These are phyloP conservation scores for Dasypogon diadema DNA, from an alignment of 2,888 invertebrate genomes.

Conservation along the genomic window DNA sequence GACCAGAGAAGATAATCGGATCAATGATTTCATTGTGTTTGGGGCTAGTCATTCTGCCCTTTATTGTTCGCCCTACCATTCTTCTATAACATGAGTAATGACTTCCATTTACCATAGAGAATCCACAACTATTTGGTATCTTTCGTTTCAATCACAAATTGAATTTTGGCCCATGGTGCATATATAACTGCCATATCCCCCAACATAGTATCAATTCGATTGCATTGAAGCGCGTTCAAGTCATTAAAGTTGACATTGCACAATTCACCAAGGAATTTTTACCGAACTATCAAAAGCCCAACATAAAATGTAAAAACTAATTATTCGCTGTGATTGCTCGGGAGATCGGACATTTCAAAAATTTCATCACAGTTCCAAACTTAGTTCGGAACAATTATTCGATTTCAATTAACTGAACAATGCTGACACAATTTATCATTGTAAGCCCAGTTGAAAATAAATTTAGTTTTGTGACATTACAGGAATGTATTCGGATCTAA, in stretches of 20 bases:
- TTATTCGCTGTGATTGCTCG: constrained; percentile 16
- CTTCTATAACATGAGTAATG: no score
- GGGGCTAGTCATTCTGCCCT: no score
- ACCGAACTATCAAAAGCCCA: background rate
- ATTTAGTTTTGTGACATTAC: constrained; percentile 40
- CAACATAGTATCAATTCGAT: background rate
- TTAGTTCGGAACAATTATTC: constrained; percentile 29
- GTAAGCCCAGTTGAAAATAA: constrained; percentile 45
- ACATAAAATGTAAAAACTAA: constrained; percentile 21
- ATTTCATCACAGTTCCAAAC: background rate
- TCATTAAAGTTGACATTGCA: background rate
- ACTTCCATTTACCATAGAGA: no score
- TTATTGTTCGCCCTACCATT: no score
- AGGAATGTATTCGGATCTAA: constrained; percentile 30
- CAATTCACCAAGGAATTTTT: background rate
- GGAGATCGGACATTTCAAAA: background rate
- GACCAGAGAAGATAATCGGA: no score
- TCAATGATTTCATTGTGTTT: no score
- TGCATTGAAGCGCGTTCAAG: no score
- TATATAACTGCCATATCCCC: no score
- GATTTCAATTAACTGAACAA: constrained; percentile 49
- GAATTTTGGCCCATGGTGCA: no score
- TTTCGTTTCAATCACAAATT: no score
- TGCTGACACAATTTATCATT: constrained; percentile 49
- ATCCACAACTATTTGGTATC: no score